Base-by-base conservation (phyloP, 2,888 invertebrate genomes). In the Drosophila tanythrix region DNA sequence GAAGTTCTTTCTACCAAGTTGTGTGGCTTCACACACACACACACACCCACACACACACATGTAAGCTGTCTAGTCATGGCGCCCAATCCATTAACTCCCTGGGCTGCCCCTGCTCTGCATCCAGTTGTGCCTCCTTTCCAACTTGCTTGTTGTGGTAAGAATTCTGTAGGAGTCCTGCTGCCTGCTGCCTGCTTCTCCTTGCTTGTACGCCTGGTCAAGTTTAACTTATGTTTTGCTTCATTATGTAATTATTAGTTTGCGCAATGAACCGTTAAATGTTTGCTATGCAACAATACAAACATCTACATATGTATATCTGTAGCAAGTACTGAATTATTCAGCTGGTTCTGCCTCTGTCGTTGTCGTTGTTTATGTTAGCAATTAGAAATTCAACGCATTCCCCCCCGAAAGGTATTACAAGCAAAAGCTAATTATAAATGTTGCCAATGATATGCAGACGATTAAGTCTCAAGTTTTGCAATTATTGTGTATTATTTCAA, bases 181-280 rank as follows among this genome's bases (percentile, higher is more conserved):
- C 50, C 6, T 21, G n/a, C 18, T 43, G 15, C 56, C 51, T 35
- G 43, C 25, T 56, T 21, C 61, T 55, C 2, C 18, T 53, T 21
- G 21, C 27, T 38, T 21, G 7, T 21, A 2, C 11, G 21, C 10
- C 56, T 51, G 40, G 43, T 64, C 70, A 65, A 77, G 78, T 78
- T 78, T 29, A 68, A 53, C 77, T 78, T 68, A 59, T 74, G 77
- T 71, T 78, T 70, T 74, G 81, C 75, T 79, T 83, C 80, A 88
- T 87, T 84, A 86, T 87, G 81, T 88, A 83, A 88, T 86, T 87
- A 87, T 87, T 84, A 83, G 82, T 86, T 81, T 87, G 83, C 76
- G 81, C 82, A 84, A 81, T 86, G 81, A 88, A 86, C 76, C 88
- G 84, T 81, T 81, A 51, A 52, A 76, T 70, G 74, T 72, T 52